Percentiles rank a stretch among this genome's conserved stretches.
These are phyloP conservation scores for Sylvicola cinctus DNA, from an alignment of 2,888 invertebrate species.

Conservation along the genomic window DNA sequence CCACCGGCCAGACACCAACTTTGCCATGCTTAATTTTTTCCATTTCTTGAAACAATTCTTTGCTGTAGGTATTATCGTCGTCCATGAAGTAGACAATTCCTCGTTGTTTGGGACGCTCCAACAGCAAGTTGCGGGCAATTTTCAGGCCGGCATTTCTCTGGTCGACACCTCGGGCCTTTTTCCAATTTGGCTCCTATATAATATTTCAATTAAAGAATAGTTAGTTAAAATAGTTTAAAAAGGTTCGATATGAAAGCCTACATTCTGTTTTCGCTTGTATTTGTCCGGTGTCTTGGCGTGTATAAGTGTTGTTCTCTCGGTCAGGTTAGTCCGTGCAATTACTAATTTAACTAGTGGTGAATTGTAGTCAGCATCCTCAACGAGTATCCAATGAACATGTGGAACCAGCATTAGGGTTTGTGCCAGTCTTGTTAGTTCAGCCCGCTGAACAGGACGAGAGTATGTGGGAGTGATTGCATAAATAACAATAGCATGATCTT, in stretches of 20 bases:
- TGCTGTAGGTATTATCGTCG: conserved; percentile 86
- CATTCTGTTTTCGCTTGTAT: conserved; percentile 41
- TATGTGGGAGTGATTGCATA: conserved; percentile 90
- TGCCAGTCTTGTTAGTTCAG: conserved; percentile 76
- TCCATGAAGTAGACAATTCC: conserved; percentile 83
- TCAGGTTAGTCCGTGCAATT: conserved; percentile 28
- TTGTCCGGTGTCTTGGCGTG: conserved; percentile 44
- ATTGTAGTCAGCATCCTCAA: conserved; percentile 63
- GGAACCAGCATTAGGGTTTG: conserved; percentile 72
- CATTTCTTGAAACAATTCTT: conserved; percentile 82
- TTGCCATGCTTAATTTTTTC: conserved; percentile 40
- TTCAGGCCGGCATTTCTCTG: conserved; percentile 71
- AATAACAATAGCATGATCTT: too few species aligned
- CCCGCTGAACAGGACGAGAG: conserved; percentile 71
- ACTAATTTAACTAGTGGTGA: conserved; percentile 52
- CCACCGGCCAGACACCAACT: conserved; percentile 91
- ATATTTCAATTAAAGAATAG: neutral
- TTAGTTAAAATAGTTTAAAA: neutral
- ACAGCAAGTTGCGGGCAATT: conserved; percentile 53
- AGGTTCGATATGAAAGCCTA: conserved; percentile 14
- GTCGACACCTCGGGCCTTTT: conserved; percentile 70
- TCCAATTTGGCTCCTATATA: conserved; percentile 44
- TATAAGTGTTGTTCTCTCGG: conserved; percentile 34
- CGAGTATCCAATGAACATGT: conserved; percentile 80
- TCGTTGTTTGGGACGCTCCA: conserved; percentile 25